Evolutionary conservation across 2,113 vertebrate species (phyloP), one percentile per base, ranked within the genome.

Genomic region (Cyanoderma ruficeps): DNA sequence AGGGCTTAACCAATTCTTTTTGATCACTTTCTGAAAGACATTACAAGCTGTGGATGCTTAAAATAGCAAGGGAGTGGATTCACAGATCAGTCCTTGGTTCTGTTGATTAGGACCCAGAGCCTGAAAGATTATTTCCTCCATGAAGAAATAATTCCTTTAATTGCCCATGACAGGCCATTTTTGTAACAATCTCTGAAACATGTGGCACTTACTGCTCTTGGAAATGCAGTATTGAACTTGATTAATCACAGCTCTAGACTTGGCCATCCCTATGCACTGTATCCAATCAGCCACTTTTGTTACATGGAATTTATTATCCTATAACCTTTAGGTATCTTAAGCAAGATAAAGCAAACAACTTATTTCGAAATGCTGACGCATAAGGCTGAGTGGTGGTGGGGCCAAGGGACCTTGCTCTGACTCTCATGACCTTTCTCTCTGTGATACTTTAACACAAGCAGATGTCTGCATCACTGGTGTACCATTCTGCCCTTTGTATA

Each of bases 1-100:
- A 70, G 42, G 55, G 60, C 21, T 87, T 80, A 91, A 50, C 63
- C 68, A 86, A 61, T 96, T 78, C 30, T 96, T 94, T 82, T 75
- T 90, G 70, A 86, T 88, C 64, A 55, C 30, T 47, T 94, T 25
- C 77, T 89, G 61, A 89, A 79, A 49, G 78, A 50, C 33, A 49
- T 71, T 85, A 71, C 52, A 75, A 75, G 74, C 70, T 64, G 31
- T 25, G 27, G 47, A 78, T 78, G n/a, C 79, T 85, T 84, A 91
- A 95, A 95, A 85, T 83, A 94, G 57, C 90, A 65, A 60, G 22
- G 15, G 42, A 70, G 25, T 61, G n/a, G 71, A 61, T 78, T 78
- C 42, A 75, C 33, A 83, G 68, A 57, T 80, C 53, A 76, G 0
- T 83, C 59, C 50, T 87, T 6, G 2, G 53, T 80, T 90, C 67